phyloP scores from a whole-genome alignment of 2,888 invertebrate genomes.

The Machimus rusticus region DNA sequence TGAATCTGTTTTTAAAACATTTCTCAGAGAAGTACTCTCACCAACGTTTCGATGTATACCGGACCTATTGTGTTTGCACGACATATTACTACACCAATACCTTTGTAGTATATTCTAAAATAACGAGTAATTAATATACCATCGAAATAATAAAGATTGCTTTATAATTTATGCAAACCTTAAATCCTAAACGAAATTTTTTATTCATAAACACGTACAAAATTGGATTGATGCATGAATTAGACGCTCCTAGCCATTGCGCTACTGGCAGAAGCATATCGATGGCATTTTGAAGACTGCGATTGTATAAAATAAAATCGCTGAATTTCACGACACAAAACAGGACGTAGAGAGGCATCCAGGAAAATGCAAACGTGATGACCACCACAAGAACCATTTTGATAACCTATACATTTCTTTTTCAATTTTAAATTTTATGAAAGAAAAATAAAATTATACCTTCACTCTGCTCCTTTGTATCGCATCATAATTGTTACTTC shows the following conservation, averaged over 20 bases:
- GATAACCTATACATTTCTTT: constrained; percentile 53
- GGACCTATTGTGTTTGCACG: not conserved
- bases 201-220: constrained; percentile 68
- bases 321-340: constrained; percentile 59
- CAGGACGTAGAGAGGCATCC: constrained; percentile 66
- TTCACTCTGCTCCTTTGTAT: constrained; percentile 53
- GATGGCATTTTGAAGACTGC: constrained; percentile 50
- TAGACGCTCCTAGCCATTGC: constrained; percentile 66
- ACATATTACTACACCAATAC: constrained; percentile 4
- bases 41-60: not conserved
- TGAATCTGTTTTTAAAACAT: constrained; percentile 23
- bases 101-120: constrained; percentile 14
- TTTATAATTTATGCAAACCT: constrained; percentile 48
- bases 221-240: constrained; percentile 68
- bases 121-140: not conserved
- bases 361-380: constrained; percentile 65
- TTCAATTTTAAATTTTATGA: not conserved
- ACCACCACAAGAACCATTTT: constrained; percentile 67
- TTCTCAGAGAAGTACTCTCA: not conserved
- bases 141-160: not conserved
- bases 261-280: constrained; percentile 62
- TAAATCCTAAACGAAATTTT: constrained; percentile 66
- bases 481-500: constrained; percentile 48
- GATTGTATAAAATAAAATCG: constrained; percentile 48
- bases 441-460: constrained; percentile 43